Conservation (phyloP, 2,888 invertebrate genomes). For the Rhopalosiphum nymphaeae region DNA sequence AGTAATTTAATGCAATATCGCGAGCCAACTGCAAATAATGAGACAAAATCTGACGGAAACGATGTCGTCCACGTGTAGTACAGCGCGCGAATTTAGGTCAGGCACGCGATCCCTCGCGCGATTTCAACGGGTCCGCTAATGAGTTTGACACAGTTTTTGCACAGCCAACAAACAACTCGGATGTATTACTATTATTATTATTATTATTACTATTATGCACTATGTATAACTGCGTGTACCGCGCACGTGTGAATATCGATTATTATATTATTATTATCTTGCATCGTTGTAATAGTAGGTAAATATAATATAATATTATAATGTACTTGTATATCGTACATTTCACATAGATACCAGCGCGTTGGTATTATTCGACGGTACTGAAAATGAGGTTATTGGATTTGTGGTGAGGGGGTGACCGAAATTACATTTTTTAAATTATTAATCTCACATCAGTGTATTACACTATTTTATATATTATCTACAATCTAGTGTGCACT, state of each 20-base stretch:
- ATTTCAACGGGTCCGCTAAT: not conserved
- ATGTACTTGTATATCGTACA: not conserved
- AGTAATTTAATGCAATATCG: not conserved
- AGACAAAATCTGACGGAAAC: constrained; percentile 27
- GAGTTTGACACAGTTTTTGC: constrained; percentile 42
- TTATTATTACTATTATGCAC: not conserved
- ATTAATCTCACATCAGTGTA: not conserved
- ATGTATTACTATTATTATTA: not conserved
- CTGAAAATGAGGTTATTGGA: not conserved
- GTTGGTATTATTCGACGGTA: not conserved
- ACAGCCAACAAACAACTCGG: not conserved
- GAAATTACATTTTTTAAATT: not conserved
- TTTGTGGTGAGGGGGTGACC: not conserved
- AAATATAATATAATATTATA: not conserved
- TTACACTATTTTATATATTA: not conserved
- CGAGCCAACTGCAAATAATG: not conserved
- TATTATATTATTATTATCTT: not conserved
- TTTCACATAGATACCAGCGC: not conserved
- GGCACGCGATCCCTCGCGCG: constrained; percentile 13
- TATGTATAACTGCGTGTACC: not conserved
- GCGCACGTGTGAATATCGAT: not conserved
- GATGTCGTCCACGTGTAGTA: not conserved
- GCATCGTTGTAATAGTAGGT: not conserved
- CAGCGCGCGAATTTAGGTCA: not conserved
- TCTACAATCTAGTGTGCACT: too few species aligned